Base-by-base conservation (phyloP, 1,140 invertebrate genomes). In the Drosophila guanche region DNA sequence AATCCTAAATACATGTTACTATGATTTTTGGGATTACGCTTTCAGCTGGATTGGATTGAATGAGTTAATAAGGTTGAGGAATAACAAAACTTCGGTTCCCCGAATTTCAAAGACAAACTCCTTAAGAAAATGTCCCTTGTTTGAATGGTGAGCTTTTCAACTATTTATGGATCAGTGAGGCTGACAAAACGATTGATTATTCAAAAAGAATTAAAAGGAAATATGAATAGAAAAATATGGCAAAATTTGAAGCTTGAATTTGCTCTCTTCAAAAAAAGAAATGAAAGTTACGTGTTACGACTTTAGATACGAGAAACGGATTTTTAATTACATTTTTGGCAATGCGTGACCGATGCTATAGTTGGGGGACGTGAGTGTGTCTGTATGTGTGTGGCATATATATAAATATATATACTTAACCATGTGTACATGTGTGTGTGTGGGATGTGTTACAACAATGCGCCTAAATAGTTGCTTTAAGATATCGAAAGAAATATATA, bases 341-440 rank as follows among this genome's bases (percentile, higher is more conserved):
- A 90, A 90, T 90, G 88, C 88, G 86, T 90, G 86, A 84, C 86
- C 86, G 79, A 90, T 88, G 74, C 73, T 81, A 67, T 58, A 55
- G 55, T 46, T 5, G 8, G 2, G 51, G 66, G 42, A 40, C 62
- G 5, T 22, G 65, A 68, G 43, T 42, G 23, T 57, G 43, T 56
- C 29, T 68, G 48, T 16, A 68, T 68, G 65, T 67, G 29, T 74
- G 69, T 43, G 69, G 27, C 68, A 33, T 45, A 40, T 73, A 68
- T 72, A 72, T 66, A 48, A 46, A 33, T 68, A 37, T 37, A 37
- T 12, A 37, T 37, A 37, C 10, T 12, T 37, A 37, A 37, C 33
- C 33, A 37, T 57, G 43, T 48, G 33, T 68, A 56, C 14, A 55
- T 68, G 65, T 68, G 20, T 43, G 22, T 63, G 58, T 65, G 70